Conservation (phyloP, 2,888 invertebrate genomes). For the Phrixothrix hirtus region DNA sequence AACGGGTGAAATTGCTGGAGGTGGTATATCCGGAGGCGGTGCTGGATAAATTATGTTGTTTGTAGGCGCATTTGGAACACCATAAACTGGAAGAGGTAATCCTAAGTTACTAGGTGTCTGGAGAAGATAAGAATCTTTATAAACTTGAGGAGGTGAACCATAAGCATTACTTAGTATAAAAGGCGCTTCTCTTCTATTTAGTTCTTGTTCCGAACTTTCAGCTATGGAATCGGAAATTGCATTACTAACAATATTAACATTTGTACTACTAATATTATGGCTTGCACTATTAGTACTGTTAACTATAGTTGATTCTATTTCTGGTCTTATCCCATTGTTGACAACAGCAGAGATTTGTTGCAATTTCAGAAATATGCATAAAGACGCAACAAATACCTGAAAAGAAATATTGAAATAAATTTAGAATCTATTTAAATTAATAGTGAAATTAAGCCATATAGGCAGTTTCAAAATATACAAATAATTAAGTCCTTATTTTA, state of each 20-base stretch:
- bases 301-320: slow-evolving; percentile 26
- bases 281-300: slow-evolving; percentile 24
- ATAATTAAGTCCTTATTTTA: no score
- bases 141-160: slow-evolving; percentile 61
- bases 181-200: slow-evolving; percentile 51
- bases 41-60: slow-evolving; percentile 56
- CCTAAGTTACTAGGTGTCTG: slow-evolving; percentile 55
- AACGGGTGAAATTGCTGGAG: slow-evolving; percentile 44
- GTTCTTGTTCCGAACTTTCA: slow-evolving; percentile 46
- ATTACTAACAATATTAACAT: neutral
- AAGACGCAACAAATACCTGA: slow-evolving; percentile 44
- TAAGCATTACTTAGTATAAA: slow-evolving; percentile 54
- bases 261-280: slow-evolving; percentile 28
- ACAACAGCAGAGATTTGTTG: slow-evolving; percentile 52
- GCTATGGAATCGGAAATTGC: slow-evolving; percentile 41
- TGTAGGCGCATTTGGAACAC: slow-evolving; percentile 59
- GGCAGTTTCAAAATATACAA: no score
- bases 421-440: no score
- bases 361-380: slow-evolving; percentile 44
- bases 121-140: slow-evolving; percentile 46
- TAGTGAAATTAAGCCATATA: no score
- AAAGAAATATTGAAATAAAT: slow-evolving; percentile 12
- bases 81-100: slow-evolving; percentile 63
- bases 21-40: slow-evolving; percentile 57
- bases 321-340: slow-evolving; percentile 43